Evolutionary conservation across 2,797 vertebrate species (phyloP).

Genomic region (Aldrovandia affinis): DNA sequence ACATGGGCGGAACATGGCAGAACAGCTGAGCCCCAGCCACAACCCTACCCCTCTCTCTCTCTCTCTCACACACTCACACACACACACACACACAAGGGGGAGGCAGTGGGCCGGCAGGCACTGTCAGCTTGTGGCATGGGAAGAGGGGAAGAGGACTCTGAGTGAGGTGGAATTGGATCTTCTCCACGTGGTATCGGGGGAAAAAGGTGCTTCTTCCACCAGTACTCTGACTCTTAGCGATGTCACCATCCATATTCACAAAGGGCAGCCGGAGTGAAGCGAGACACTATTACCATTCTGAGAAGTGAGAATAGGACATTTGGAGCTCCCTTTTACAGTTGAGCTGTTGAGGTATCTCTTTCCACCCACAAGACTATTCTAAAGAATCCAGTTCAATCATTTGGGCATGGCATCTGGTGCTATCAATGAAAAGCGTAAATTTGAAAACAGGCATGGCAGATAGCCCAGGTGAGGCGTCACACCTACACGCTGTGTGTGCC

Average conservation of each 20-base stretch:
- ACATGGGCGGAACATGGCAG: not conserved
- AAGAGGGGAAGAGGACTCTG: not conserved
- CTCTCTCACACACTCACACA: slow-evolving; percentile 14
- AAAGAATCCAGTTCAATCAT: not conserved
- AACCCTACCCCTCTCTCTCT: slow-evolving; percentile 66
- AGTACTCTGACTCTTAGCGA: not conserved
- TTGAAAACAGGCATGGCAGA: not conserved
- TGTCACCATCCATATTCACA: slow-evolving; percentile 27
- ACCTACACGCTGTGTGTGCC: not conserved
- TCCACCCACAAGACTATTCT: not conserved
- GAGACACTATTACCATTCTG: not conserved
- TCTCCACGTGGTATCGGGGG: not conserved
- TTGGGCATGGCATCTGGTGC: not conserved
- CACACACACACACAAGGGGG: slow-evolving; percentile 60
- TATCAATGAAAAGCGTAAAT: not conserved
- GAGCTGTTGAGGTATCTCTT: not conserved
- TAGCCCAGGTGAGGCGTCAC: not conserved
- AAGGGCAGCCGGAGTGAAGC: slow-evolving; percentile 19
- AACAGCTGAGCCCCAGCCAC: not conserved
- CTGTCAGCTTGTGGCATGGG: slow-evolving; percentile 41
- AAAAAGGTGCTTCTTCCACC: not conserved
- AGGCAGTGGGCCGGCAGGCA: slow-evolving; percentile 82
- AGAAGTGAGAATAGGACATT: not conserved
- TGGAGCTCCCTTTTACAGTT: not conserved
- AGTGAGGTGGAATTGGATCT: slow-evolving; percentile 18